Evolutionary conservation across 2,888 invertebrate genomes (phyloP).

Genomic region (Mythimna albipuncta): DNA sequence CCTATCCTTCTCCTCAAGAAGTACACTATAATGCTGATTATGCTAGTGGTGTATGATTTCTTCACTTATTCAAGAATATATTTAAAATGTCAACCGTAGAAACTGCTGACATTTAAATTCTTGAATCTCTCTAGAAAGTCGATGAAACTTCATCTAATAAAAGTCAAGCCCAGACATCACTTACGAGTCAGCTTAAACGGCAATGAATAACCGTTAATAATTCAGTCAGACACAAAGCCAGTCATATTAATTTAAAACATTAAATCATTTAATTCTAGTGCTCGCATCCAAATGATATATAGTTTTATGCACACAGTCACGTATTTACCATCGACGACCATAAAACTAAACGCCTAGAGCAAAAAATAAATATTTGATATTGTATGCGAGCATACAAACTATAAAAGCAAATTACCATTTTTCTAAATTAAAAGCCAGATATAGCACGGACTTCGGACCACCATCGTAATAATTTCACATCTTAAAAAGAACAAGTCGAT

Average conservation of each 20-base stretch:
- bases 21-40: too few species aligned
- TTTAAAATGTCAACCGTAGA: conserved; percentile 31
- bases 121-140: conserved; percentile 25
- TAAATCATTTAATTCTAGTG: conserved; percentile 58
- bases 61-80: conserved; percentile 45
- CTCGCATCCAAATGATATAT: conserved; percentile 50
- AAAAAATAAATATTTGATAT: conserved; percentile 80
- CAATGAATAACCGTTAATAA: conserved; percentile 49
- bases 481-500: conserved; percentile 86
- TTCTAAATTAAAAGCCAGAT: conserved; percentile 86
- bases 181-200: conserved; percentile 49
- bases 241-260: conserved; percentile 58
- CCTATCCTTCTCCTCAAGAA: too few species aligned
- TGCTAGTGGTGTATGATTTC: neutral
- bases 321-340: conserved; percentile 54
- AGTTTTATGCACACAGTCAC: conserved; percentile 51
- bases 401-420: conserved; percentile 80
- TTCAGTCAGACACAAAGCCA: conserved; percentile 56
- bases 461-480: conserved; percentile 87
- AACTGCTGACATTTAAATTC: conserved; percentile 2
- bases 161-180: conserved; percentile 28
- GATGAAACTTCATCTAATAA: conserved; percentile 34
- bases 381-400: conserved; percentile 74
- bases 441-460: conserved; percentile 83
- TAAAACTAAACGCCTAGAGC: conserved; percentile 80